Evolutionary conservation across 2,888 invertebrate species (phyloP).

Genomic region (Troides oblongomaculatus): DNA sequence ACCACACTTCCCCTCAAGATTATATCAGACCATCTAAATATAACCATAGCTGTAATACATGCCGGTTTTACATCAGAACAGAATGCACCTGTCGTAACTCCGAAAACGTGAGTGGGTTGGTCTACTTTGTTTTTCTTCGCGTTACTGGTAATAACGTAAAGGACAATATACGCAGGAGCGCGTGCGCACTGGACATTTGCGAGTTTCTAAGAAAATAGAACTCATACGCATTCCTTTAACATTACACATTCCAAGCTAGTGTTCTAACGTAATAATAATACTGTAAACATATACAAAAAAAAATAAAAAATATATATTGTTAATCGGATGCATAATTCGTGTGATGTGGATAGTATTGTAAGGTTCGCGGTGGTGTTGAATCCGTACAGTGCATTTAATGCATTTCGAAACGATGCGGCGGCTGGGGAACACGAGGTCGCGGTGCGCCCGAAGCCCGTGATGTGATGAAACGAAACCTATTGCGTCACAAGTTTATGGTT

Average conservation of each 20-base stretch:
- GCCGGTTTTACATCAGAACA: conserved; percentile 51
- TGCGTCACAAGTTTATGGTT: conserved; percentile 73
- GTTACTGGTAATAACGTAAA: background rate
- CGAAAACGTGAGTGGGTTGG: too few relatives aligned
- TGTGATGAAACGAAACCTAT: conserved; percentile 75
- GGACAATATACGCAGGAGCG: background rate
- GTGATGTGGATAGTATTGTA: conserved; percentile 30
- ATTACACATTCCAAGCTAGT: background rate
- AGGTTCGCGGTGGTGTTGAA: conserved; percentile 38
- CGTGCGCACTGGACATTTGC: conserved; percentile 3
- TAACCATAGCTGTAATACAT: conserved; percentile 59
- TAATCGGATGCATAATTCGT: conserved; percentile 13
- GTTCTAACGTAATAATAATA: conserved; percentile 2
- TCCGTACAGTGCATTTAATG: conserved; percentile 74
- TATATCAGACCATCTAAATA: conserved; percentile 63
- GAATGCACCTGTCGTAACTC: conserved; percentile 54
- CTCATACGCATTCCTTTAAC: conserved; percentile 15
- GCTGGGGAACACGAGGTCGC: conserved; percentile 76
- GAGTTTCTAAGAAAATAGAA: conserved; percentile 14
- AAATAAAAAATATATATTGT: background rate
- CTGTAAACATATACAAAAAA: background rate
- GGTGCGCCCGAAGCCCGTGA: conserved; percentile 67
- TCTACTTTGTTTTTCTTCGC: background rate
- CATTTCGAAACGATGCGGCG: conserved; percentile 77
- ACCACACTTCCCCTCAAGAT: conserved; percentile 45